A percentile compares a stretch with the other conserved stretches of the same genome.
Conservation (phyloP, 2,113 vertebrate genomes). For the Gorilla gorilla region DNA sequence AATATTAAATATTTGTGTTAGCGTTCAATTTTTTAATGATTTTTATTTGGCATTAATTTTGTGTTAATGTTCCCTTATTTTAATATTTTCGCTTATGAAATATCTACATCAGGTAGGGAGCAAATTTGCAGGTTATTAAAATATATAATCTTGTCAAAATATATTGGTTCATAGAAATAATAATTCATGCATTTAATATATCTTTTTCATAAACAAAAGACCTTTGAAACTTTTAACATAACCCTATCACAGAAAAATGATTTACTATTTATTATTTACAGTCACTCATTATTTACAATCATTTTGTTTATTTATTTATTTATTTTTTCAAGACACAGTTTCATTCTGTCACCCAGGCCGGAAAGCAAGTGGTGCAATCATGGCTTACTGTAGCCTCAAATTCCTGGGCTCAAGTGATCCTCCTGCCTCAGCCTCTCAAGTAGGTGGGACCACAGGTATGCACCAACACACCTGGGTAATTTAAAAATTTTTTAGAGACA, state of each 20-base stretch:
- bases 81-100: background rate
- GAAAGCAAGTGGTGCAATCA: no score
- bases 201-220: slow-evolving; percentile 32
- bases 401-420: no score
- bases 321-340: no score
- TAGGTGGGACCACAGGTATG: no score
- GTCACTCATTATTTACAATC: background rate
- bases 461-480: no score
- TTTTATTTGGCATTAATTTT: slow-evolving; percentile 8
- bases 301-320: no score
- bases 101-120: slow-evolving; percentile 4
- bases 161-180: slow-evolving; percentile 1
- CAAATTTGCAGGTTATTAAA: slow-evolving; percentile 35
- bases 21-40: background rate
- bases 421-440: no score
- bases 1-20: slow-evolving; percentile 3
- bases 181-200: background rate
- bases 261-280: slow-evolving; percentile 10
- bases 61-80: background rate
- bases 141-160: slow-evolving; percentile 44
- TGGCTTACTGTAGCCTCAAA: no score
- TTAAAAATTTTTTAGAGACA: no score
- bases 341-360: no score
- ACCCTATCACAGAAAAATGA: background rate
- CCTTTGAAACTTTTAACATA: background rate